Evolutionary conservation across 2,797 vertebrate genomes (phyloP), one percentile per base, ranked within the genome.

Genomic region (Liparis tanakae): DNA sequence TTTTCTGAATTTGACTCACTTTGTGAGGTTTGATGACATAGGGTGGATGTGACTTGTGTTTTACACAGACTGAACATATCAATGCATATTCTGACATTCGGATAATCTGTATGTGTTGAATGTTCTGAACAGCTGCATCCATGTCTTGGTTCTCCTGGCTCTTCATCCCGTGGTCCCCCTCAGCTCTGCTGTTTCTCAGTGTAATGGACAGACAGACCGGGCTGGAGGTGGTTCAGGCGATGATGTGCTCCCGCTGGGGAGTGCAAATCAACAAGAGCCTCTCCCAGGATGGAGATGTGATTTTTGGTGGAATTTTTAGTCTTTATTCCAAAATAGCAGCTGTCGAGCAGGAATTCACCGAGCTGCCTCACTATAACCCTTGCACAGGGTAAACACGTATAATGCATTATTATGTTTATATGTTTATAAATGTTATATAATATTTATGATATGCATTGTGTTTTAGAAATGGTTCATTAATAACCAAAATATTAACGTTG

Each of bases 261-360:
- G 44, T 22, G 5, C 58, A 64, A 0, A 86, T 81, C 14, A 50
- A 69, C 53, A 77, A 72, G 22, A 80, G 83, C 56, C 76, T 92
- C 44, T 92, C 74, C 50, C 85, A 89, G 84, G 88, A 92, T 71
- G 93, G 93, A 39, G 93, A 94, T 43, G 80, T 95, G 50, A 78
- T 94, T 55, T 84, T 95, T 0, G 92, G 94, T 9, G 90, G 90
- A 34, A 85, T 95, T 54, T 89, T 94, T 71, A 85, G 80, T 64
- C 46, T 94, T 10, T 79, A 92, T 80, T 85, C 84, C 73, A 70
- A 64, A 54, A 85, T 85, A n/a, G 71, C 85, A 55, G 54, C 34
- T 39, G 30, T 81, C 25, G 74, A 89, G 30, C 73, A 86, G 43
- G 72, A 53, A 60, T 94, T 91, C 71, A 91, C 71, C 36, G 15